phyloP scores from a whole-genome alignment of 2,113 vertebrate genomes.

The Nycticryphes semicollaris region DNA sequence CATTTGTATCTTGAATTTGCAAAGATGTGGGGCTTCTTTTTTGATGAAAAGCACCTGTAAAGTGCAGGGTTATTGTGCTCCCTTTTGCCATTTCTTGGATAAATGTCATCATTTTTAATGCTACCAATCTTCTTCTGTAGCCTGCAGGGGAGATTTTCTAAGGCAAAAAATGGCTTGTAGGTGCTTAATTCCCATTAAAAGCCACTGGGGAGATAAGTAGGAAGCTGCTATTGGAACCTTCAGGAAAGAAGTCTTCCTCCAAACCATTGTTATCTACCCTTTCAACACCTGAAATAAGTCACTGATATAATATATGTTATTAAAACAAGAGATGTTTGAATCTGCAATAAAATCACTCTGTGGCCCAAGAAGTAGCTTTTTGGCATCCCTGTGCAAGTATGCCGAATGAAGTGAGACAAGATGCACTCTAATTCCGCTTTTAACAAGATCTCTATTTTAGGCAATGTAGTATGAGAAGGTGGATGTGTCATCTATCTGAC shows the following conservation, averaged over 20 bases:
- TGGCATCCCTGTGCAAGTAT: not conserved
- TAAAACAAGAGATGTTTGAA: slow-evolving; percentile 16
- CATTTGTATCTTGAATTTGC: slow-evolving; percentile 42
- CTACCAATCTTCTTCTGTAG: slow-evolving; percentile 58
- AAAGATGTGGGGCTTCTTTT: slow-evolving; percentile 9
- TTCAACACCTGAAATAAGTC: slow-evolving; percentile 6
- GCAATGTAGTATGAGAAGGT: slow-evolving; percentile 4
- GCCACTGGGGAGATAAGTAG: slow-evolving; percentile 18
- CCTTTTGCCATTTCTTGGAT: slow-evolving; percentile 63
- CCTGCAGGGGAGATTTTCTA: slow-evolving; percentile 38
- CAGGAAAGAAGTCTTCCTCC: slow-evolving; percentile 7
- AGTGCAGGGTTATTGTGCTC: slow-evolving; percentile 39
- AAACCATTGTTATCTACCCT: not conserved
- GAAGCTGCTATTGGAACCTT: not conserved
- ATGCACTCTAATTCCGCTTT: not conserved
- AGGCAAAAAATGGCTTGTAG: slow-evolving; percentile 43
- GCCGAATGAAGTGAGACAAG: not conserved
- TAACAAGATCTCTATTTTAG: slow-evolving; percentile 30
- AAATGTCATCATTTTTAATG: slow-evolving; percentile 66
- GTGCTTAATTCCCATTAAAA: slow-evolving; percentile 60
- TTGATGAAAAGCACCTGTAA: slow-evolving; percentile 55
- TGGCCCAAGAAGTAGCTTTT: not conserved
- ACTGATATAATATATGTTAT: not conserved
- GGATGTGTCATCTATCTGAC: slow-evolving; percentile 27
- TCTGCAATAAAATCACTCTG: not conserved